These are phyloP conservation scores for Ptychadena robeensis DNA, from an alignment of 2,797 vertebrate genomes.

Conservation along the genomic window DNA sequence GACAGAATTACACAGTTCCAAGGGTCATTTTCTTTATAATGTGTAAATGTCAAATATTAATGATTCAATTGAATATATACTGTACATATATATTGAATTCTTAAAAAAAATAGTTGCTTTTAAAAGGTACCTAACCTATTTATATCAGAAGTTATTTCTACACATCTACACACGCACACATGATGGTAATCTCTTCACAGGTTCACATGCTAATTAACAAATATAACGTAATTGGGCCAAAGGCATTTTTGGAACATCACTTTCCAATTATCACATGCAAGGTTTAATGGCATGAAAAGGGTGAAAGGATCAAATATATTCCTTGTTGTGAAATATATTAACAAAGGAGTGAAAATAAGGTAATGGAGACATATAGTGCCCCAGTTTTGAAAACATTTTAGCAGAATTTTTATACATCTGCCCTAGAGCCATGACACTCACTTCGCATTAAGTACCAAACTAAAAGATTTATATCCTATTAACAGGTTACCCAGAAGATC, in stretches of 20 bases:
- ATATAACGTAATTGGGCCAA: slow-evolving; percentile 77
- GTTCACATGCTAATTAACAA: slow-evolving; percentile 80
- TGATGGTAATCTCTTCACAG: slow-evolving; percentile 64
- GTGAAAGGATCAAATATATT: slow-evolving; percentile 18
- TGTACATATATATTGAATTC: no score
- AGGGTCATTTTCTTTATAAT: no score
- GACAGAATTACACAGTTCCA: no score
- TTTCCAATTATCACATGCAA: slow-evolving; percentile 83
- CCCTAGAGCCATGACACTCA: neutral
- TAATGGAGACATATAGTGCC: neutral
- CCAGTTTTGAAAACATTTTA: slow-evolving; percentile 5
- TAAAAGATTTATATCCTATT: neutral
- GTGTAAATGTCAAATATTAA: no score
- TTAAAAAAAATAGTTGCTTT: neutral
- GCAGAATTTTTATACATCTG: neutral
- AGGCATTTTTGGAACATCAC: slow-evolving; percentile 77
- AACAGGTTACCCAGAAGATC: neutral
- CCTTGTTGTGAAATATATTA: slow-evolving; percentile 5
- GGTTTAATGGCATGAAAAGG: slow-evolving; percentile 15
- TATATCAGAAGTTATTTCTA: slow-evolving; percentile 3
- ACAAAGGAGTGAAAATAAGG: neutral
- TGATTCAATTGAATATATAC: no score
- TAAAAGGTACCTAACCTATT: neutral
- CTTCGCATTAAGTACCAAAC: neutral
- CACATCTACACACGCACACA: slow-evolving; percentile 58